phyloP scores from a whole-genome alignment of 64 coral and sea anemone genomes.

The Montipora efflorescens region DNA sequence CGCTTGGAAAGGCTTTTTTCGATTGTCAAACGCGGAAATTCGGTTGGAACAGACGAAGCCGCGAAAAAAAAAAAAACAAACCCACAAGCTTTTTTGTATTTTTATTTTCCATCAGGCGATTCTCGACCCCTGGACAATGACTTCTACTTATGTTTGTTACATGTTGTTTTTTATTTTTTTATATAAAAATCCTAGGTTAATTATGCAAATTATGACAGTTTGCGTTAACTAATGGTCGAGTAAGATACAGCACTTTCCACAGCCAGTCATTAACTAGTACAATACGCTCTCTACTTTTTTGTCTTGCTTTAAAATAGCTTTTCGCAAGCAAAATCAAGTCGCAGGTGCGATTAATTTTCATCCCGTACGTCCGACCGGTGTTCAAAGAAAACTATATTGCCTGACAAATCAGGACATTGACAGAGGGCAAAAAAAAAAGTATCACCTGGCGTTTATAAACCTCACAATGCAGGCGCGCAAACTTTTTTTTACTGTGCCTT shows the following conservation, averaged over 20 bases:
- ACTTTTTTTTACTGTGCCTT: no score
- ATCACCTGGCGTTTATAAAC: no score
- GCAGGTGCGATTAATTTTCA: not conserved
- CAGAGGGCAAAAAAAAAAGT: no score
- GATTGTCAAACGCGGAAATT: no score
- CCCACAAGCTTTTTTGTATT: not conserved
- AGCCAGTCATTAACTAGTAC: conserved; percentile 5
- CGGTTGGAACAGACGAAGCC: not conserved
- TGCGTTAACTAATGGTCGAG: conserved; percentile 6
- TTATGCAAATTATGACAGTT: conserved; percentile 19
- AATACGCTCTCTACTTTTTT: conserved; percentile 1
- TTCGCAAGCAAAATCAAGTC: not conserved
- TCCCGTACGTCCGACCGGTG: no score
- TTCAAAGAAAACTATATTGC: no score
- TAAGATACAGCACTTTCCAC: conserved; percentile 46
- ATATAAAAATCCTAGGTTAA: conserved; percentile 51
- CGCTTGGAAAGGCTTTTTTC: no score
- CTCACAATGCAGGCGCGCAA: no score
- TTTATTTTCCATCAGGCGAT: conserved; percentile 46
- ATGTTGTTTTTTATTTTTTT: conserved; percentile 29
- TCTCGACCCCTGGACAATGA: not conserved
- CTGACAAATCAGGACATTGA: no score
- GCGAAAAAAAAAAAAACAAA: not conserved
- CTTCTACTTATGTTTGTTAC: conserved; percentile 25
- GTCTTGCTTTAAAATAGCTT: conserved; percentile 22